These are phyloP conservation scores for Rhagium mordax DNA, from an alignment of 2,888 invertebrate genomes.

Conservation along the genomic window DNA sequence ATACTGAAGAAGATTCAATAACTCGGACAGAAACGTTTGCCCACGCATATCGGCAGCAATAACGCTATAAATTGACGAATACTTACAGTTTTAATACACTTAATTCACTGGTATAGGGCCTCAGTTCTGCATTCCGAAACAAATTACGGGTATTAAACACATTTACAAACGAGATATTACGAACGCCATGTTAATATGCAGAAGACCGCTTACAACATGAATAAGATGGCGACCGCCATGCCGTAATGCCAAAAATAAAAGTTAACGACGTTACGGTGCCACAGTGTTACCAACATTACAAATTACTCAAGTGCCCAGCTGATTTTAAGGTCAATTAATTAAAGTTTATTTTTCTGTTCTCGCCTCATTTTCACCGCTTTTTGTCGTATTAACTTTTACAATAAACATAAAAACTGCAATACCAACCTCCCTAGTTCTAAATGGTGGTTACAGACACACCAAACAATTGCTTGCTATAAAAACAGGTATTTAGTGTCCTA, in stretches of 20 bases:
- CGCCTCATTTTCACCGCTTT: no score
- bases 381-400: no score
- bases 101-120: background rate
- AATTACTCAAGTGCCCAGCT: background rate
- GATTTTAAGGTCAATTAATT: conserved; percentile 3
- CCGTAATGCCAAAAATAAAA: conserved; percentile 20
- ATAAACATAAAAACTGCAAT: no score
- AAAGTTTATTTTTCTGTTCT: no score
- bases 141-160: background rate
- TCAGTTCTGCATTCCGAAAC: background rate
- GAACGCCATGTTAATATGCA: conserved; percentile 13
- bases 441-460: no score
- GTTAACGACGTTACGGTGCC: background rate
- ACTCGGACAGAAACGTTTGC: conserved; percentile 6
- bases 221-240: conserved; percentile 27
- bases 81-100: conserved; percentile 1
- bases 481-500: no score
- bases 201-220: background rate
- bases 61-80: background rate
- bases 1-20: background rate
- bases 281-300: conserved; percentile 25
- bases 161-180: background rate
- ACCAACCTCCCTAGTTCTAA: no score
- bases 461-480: no score
- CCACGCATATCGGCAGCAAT: background rate